Conservation (phyloP, 2,113 vertebrate species). For the Rhinogobius similis region DNA sequence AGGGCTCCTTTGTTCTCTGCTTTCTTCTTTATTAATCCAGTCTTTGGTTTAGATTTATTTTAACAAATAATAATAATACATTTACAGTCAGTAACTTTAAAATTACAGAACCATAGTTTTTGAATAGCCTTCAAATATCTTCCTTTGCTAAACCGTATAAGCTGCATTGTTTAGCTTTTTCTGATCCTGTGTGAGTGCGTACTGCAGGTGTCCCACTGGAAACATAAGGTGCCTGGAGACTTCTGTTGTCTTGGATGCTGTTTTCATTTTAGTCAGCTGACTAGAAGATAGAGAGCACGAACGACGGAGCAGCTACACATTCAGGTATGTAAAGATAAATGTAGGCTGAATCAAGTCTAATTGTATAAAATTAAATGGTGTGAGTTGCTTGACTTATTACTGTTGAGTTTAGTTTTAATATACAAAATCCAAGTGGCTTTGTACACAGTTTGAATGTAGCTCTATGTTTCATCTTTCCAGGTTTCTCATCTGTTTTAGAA, state of each 20-base stretch:
- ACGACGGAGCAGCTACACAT: constrained; percentile 29
- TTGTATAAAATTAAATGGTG: not conserved
- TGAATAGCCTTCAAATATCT: not conserved
- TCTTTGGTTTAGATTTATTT: no score
- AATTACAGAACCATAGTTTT: no score
- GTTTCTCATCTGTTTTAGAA: not conserved
- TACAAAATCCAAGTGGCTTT: not conserved
- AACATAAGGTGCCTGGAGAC: constrained; percentile 49
- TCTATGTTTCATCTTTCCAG: not conserved
- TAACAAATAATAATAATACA: no score
- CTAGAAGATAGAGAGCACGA: constrained; percentile 41
- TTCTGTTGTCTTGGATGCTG: constrained; percentile 74
- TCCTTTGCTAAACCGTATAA: not conserved
- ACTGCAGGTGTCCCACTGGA: constrained; percentile 38
- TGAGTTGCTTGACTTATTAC: not conserved
- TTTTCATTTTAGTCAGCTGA: constrained; percentile 39
- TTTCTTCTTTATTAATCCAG: no score
- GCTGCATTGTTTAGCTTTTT: not conserved
- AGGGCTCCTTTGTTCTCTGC: constrained; percentile 27
- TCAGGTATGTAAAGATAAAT: constrained; percentile 37
- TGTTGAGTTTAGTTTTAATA: not conserved
- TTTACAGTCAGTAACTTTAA: no score
- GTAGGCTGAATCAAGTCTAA: not conserved
- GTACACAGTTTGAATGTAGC: not conserved
- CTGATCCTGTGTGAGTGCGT: not conserved